Percentiles rank a stretch among this genome's conserved stretches.
phyloP scores from a whole-genome alignment of 2,113 vertebrate species.

The Callocephalon fimbriatum region DNA sequence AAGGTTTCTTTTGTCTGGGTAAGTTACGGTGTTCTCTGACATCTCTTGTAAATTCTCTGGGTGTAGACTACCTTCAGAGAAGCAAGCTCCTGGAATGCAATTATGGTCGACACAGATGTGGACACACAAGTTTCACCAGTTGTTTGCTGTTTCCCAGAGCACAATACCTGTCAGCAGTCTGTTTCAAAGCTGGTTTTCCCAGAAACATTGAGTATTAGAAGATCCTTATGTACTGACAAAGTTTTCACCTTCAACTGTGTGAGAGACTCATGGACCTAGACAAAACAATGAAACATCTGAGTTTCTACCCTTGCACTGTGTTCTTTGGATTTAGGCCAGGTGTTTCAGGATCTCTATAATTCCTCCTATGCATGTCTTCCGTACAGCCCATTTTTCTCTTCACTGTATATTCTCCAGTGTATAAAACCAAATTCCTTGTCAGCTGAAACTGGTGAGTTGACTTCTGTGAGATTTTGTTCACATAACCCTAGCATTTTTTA shows the following conservation, averaged over 20 bases:
- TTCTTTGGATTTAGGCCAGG: slow-evolving; percentile 15
- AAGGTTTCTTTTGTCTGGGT: neutral
- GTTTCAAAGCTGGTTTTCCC: neutral
- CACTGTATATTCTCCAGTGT: neutral
- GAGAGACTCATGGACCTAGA: neutral
- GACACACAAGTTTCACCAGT: neutral
- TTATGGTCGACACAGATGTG: fast-evolving
- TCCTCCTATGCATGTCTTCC: neutral
- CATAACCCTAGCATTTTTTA: neutral
- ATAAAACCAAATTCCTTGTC: neutral
- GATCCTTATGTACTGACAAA: neutral
- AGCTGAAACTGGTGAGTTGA: neutral
- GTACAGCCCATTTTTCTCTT: neutral
- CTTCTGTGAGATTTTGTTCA: neutral
- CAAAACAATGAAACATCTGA: neutral
- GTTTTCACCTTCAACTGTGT: neutral
- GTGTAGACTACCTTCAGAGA: neutral
- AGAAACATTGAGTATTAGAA: neutral
- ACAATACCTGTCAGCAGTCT: neutral
- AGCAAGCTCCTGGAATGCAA: neutral
- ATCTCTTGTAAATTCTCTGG: neutral
- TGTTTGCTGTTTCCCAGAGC: neutral
- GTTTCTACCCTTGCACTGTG: neutral
- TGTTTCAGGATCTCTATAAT: neutral
- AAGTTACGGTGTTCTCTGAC: neutral